Base-by-base conservation (phyloP, 2,888 invertebrate species). In the Sussaba pulchella region DNA sequence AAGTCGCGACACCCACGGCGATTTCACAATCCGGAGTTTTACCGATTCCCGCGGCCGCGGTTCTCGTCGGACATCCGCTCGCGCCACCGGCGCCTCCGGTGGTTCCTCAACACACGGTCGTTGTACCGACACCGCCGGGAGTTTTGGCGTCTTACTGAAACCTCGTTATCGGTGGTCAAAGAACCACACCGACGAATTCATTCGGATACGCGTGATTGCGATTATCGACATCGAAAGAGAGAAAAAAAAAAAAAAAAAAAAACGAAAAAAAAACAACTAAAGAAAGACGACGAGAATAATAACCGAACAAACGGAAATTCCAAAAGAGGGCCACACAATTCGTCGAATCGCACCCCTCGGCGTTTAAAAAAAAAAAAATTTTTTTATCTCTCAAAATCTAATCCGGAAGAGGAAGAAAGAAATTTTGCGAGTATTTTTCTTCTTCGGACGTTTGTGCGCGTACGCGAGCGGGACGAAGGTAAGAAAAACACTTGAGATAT, bases 81-180 rank as follows among this genome's bases (percentile, higher is more conserved):
- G 89, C 82, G 26, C 92, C 86, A 50, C 90, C 88, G 41, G 90
- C 91, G 4, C 89, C 91, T 5, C 88, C 91, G 9, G 91, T 91
- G n/a, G 89, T 92, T 9, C 92, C 92, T 14, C 92, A 92, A 83
- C 94, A 94, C 87, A 93, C 94, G n/a, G 94, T 94, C 41, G 93
- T 93, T 67, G 94, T 94, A 78, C 94, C 94, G 66, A 93, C 94
- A 47, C 93, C 94, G 54, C 94, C 94, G 78, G 93, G 93, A 75
- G 94, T 94, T 45, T 89, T 94, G 72, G 92, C 94, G 54, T 93
- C 93, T 43, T 94, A 94, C 87, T 94, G 88, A 88, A 84, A 47
- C 41, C 45, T 26, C 45, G 19, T 43, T n/a, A n/a, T n/a, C 36
- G n/a, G 64, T 36, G 12, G 31, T 8, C 41, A 21, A 14, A 54